Conservation (phyloP, 2,113 vertebrate genomes). For the Sporophila hypoxantha region DNA sequence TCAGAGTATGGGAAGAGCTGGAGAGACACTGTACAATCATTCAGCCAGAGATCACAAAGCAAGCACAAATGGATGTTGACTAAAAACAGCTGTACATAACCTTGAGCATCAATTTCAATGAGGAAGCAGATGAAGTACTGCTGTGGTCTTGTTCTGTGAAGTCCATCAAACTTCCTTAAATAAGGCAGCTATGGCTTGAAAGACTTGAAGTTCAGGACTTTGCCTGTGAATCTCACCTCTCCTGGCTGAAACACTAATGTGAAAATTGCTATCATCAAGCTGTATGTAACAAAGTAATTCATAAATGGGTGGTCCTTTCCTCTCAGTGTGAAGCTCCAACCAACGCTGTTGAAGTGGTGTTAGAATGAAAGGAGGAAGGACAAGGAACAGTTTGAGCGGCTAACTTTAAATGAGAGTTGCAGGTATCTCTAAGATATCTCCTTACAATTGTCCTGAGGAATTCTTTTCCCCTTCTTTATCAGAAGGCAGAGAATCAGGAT, state of each 20-base stretch:
- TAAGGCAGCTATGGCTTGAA: not conserved
- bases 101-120: not conserved
- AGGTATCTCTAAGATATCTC: not conserved
- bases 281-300: not conserved
- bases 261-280: not conserved
- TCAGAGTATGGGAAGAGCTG: not conserved
- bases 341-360: not conserved
- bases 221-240: not conserved
- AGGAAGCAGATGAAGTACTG: not conserved
- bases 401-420: not conserved
- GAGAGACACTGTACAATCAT: not conserved
- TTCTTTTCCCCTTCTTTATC: not conserved
- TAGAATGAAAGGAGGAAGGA: not conserved
- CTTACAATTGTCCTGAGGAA: not conserved
- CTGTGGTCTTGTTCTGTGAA: not conserved
- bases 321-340: not conserved
- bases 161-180: not conserved
- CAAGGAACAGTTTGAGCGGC: not conserved
- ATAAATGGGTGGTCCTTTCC: not conserved
- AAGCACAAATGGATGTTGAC: conserved; percentile 20
- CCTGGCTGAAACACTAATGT: not conserved
- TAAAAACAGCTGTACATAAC: not conserved
- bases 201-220: not conserved
- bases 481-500: not conserved
- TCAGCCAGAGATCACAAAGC: conserved; percentile 21